phyloP scores from a whole-genome alignment of 2,888 invertebrate genomes.

The Lepidocyrtoides sp. region DNA sequence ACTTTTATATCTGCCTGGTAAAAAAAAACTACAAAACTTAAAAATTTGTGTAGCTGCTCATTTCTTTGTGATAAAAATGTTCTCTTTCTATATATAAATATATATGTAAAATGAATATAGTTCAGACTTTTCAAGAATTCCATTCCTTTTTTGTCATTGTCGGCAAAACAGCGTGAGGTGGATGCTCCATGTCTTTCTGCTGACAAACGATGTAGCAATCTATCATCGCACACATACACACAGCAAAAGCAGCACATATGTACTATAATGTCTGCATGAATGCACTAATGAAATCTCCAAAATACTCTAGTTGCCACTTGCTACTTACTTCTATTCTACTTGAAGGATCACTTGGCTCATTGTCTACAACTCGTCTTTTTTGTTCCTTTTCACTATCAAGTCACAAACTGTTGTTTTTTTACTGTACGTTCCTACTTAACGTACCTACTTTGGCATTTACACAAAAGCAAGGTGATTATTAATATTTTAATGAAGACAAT shows the following conservation, averaged over 20 bases:
- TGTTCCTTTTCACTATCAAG: neutral
- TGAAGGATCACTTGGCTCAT: slow-evolving; percentile 20
- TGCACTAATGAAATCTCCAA: slow-evolving; percentile 27
- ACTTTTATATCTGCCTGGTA: slow-evolving; percentile 11
- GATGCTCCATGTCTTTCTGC: slow-evolving; percentile 20
- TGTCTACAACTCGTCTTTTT: neutral
- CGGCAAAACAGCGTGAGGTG: slow-evolving; percentile 50
- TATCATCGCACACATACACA: slow-evolving; percentile 7
- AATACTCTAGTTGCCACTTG: neutral
- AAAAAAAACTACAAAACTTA: neutral
- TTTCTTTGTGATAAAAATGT: too few species aligned
- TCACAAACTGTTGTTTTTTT: neutral
- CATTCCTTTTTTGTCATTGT: slow-evolving; percentile 42
- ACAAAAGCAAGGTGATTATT: neutral
- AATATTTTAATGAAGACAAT: slow-evolving; percentile 10
- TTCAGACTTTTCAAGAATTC: neutral
- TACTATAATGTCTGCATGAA: neutral
- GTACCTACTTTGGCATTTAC: neutral
- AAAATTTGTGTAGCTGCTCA: slow-evolving; percentile 16
- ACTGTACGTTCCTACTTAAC: neutral
- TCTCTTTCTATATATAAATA: too few species aligned
- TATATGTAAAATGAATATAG: neutral
- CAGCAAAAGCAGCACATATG: neutral
- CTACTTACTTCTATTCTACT: neutral
- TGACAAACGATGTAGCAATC: slow-evolving; percentile 48